Percentiles rank a stretch among this genome's conserved stretches.
These are phyloP conservation scores for Pipa parva DNA, from an alignment of 2,113 vertebrate genomes.

Conservation along the genomic window DNA sequence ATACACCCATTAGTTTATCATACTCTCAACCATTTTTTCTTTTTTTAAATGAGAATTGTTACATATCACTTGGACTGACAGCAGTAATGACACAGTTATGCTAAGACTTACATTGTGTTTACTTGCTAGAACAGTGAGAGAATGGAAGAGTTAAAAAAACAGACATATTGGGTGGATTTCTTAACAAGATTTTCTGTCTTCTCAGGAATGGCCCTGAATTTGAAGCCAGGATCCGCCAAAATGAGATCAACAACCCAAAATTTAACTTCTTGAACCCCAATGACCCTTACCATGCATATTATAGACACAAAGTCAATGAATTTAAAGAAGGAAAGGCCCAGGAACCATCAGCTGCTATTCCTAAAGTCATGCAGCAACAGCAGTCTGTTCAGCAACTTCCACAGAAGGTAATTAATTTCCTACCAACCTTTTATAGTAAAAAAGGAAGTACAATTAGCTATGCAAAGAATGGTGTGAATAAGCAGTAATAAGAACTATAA, in stretches of 20 bases:
- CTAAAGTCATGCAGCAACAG: slow-evolving; percentile 97
- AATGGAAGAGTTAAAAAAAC: too few relatives aligned
- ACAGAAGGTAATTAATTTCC: slow-evolving; percentile 72
- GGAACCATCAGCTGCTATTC: slow-evolving; percentile 92
- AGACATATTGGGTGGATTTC: not conserved
- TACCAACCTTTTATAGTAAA: too few relatives aligned
- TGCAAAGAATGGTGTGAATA: too few relatives aligned
- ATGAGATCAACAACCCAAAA: slow-evolving; percentile 97
- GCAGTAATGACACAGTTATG: too few relatives aligned
- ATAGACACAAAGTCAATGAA: slow-evolving; percentile 97
- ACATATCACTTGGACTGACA: too few relatives aligned
- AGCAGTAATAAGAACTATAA: too few relatives aligned
- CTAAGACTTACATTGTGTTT: too few relatives aligned
- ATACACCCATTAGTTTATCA: too few relatives aligned
- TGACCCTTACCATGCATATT: slow-evolving; percentile 97
- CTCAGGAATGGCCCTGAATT: slow-evolving; percentile 94
- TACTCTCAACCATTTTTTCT: too few relatives aligned
- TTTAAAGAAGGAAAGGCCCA: slow-evolving; percentile 96
- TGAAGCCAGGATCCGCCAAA: slow-evolving; percentile 95
- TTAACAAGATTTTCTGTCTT: not conserved
- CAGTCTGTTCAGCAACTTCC: slow-evolving; percentile 81
- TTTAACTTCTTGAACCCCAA: slow-evolving; percentile 97
- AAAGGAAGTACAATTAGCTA: too few relatives aligned
- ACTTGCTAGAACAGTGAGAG: too few relatives aligned
- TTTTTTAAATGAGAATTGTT: too few relatives aligned